These are phyloP conservation scores for Corythornis madagascariensis DNA, from an alignment of 2,113 vertebrate species.

Conservation along the genomic window DNA sequence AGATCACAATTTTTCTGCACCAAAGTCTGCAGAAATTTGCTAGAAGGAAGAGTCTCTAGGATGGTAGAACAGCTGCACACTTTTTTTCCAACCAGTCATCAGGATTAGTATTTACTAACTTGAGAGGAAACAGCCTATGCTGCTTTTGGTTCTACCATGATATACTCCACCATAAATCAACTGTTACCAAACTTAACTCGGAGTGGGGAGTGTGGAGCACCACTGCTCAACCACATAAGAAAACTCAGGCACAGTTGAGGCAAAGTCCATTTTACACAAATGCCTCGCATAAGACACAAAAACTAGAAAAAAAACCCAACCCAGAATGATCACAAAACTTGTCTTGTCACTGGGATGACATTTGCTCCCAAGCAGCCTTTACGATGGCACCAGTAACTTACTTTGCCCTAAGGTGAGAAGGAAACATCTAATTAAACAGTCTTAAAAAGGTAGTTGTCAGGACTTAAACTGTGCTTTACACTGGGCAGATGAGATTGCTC, in stretches of 20 bases:
- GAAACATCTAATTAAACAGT: conserved; percentile 10
- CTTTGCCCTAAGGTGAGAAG: neutral
- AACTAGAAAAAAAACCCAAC: neutral
- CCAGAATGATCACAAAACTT: neutral
- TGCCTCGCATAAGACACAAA: neutral
- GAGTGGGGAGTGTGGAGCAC: neutral
- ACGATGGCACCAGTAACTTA: neutral
- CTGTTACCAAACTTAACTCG: neutral
- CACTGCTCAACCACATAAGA: neutral
- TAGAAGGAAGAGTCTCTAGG: neutral
- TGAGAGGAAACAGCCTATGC: neutral
- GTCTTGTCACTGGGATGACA: neutral
- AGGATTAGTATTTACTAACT: neutral
- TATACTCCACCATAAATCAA: neutral
- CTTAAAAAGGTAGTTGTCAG: neutral
- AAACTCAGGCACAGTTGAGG: neutral
- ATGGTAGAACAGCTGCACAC: neutral
- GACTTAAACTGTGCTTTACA: neutral
- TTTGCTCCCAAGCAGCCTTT: neutral
- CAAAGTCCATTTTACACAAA: neutral
- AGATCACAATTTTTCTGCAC: neutral
- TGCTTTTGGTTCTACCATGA: neutral
- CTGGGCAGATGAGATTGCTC: neutral
- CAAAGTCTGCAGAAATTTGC: neutral
- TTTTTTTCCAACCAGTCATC: neutral